phyloP scores from a whole-genome alignment of 2,888 invertebrate species.

The Euproctis similis region DNA sequence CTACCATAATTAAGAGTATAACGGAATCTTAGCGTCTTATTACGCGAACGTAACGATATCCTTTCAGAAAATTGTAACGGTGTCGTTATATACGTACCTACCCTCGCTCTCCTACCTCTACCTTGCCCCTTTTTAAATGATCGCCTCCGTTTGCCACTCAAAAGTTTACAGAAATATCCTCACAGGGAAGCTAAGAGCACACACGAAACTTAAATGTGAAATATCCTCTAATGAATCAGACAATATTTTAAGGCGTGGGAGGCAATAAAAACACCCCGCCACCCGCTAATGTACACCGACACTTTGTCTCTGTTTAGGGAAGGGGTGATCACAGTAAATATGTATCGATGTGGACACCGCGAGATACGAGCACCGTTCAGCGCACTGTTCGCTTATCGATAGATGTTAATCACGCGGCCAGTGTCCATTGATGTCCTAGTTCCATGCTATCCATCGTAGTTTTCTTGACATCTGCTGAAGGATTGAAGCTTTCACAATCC shows the following conservation, averaged over 20 bases:
- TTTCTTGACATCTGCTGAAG: too few species aligned
- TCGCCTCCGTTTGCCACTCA: constrained; percentile 53
- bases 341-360: constrained; percentile 63
- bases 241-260: constrained; percentile 73
- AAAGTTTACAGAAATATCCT: constrained; percentile 51
- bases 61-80: constrained; percentile 74
- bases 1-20: constrained; percentile 73
- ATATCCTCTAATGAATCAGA: constrained; percentile 76
- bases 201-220: constrained; percentile 72
- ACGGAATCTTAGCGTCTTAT: constrained; percentile 76
- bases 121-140: constrained; percentile 50
- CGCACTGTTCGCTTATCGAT: constrained; percentile 21
- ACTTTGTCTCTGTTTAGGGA: constrained; percentile 65
- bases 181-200: constrained; percentile 51
- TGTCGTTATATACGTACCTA: constrained; percentile 63
- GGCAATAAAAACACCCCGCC: constrained; percentile 67
- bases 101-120: constrained; percentile 18
- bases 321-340: constrained; percentile 61
- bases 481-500: too few species aligned
- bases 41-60: constrained; percentile 73
- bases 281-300: constrained; percentile 68
- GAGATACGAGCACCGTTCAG: constrained; percentile 26
- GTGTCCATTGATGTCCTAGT: too few species aligned
- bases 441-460: too few species aligned
- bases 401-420: constrained; percentile 11